Percentiles rank a stretch among this genome's conserved stretches.
These are phyloP conservation scores for Cyanoramphus novaezelandiae DNA, from an alignment of 2,113 vertebrate genomes.

Conservation along the genomic window DNA sequence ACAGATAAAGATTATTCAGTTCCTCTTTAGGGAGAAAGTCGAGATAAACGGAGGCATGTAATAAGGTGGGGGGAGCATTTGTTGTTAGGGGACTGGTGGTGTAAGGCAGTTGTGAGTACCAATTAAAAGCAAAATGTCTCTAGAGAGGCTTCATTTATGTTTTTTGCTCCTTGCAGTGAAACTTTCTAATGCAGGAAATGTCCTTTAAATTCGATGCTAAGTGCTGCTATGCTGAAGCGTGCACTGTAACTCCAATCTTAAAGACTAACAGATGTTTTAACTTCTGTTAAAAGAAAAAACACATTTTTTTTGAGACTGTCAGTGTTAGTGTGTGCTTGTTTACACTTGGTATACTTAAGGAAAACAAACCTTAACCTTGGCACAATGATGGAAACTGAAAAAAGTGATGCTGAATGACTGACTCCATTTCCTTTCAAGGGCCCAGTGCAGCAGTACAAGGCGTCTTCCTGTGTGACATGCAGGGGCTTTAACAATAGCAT, in stretches of 20 bases:
- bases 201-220: neutral
- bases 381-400: slow-evolving; percentile 36
- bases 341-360: slow-evolving; percentile 27
- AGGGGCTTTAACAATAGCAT: slow-evolving; percentile 49
- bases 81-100: neutral
- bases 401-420: slow-evolving; percentile 12
- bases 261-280: slow-evolving; percentile 59
- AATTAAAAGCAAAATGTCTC: neutral
- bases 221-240: neutral
- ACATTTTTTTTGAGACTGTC: neutral
- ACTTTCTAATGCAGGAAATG: neutral
- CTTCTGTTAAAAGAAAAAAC: neutral
- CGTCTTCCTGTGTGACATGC: slow-evolving; percentile 13
- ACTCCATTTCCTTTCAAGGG: slow-evolving; percentile 51
- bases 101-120: neutral
- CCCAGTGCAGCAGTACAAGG: neutral
- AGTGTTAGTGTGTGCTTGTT: slow-evolving; percentile 12
- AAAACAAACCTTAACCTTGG: slow-evolving; percentile 47
- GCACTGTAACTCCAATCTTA: neutral
- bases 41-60: neutral
- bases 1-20: neutral
- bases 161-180: neutral
- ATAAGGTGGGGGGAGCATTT: neutral
- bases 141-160: neutral
- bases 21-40: neutral